These are phyloP conservation scores for Conops quadrifasciatus DNA, from an alignment of 2,888 invertebrate genomes.

Conservation along the genomic window DNA sequence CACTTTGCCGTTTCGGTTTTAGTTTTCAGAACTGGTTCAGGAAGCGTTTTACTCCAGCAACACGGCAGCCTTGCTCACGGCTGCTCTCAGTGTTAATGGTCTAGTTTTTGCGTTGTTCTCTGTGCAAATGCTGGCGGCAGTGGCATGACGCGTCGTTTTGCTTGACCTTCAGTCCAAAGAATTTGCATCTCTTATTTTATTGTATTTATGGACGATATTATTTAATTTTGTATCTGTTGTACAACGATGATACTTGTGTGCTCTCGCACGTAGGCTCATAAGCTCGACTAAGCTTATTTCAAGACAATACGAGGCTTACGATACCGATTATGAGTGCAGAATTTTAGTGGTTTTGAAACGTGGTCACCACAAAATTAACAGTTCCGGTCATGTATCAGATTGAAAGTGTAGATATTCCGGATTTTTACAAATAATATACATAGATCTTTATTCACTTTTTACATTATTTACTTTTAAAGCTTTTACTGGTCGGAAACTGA, in stretches of 20 bases:
- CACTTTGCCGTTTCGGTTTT: too few relatives aligned
- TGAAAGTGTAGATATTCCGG: too few relatives aligned
- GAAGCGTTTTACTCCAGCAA: background rate
- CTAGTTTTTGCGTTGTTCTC: background rate
- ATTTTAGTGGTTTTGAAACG: too few relatives aligned
- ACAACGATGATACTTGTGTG: background rate
- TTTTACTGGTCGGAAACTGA: too few relatives aligned
- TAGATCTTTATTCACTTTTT: too few relatives aligned
- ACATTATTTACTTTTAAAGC: too few relatives aligned
- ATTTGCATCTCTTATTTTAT: background rate
- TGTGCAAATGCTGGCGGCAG: background rate
- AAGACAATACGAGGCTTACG: too few relatives aligned
- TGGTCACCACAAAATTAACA: too few relatives aligned
- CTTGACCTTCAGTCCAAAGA: slow-evolving; percentile 1
- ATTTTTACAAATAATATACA: too few relatives aligned
- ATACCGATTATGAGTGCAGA: too few relatives aligned
- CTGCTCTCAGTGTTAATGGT: background rate
- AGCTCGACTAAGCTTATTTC: background rate
- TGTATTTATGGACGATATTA: background rate
- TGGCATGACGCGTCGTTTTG: background rate
- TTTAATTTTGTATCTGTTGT: too few relatives aligned
- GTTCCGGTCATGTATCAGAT: too few relatives aligned
- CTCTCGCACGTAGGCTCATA: background rate
- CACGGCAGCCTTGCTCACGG: background rate
- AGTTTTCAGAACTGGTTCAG: background rate